A percentile compares a stretch with the other conserved stretches of the same genome.
Conservation (phyloP, 2,888 invertebrate species). For the Noctuana brunneofusca region DNA sequence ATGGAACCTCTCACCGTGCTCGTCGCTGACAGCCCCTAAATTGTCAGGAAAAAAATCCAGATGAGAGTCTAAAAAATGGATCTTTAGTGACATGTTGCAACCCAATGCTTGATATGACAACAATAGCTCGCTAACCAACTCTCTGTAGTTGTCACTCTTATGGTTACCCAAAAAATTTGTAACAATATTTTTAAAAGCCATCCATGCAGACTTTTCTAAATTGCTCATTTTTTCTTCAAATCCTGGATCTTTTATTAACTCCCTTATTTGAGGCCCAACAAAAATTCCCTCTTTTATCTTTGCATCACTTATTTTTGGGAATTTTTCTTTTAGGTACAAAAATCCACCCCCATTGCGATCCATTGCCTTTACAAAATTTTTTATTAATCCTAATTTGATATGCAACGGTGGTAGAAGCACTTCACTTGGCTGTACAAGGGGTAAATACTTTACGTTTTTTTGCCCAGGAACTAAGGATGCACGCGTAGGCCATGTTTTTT, state of each 20-base stretch:
- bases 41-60: background rate
- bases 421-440: constrained; percentile 35
- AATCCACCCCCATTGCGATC: background rate
- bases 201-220: background rate
- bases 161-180: background rate
- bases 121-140: background rate
- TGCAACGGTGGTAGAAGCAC: constrained; percentile 37
- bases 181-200: background rate
- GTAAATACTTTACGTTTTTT: constrained; percentile 33
- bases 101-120: background rate
- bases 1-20: background rate
- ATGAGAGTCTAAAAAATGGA: background rate
- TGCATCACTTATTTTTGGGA: background rate
- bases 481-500: constrained; percentile 33
- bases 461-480: background rate
- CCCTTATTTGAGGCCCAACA: background rate
- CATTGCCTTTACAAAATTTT: background rate
- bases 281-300: constrained; percentile 3
- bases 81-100: background rate
- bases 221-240: background rate
- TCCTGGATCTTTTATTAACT: background rate
- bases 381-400: constrained; percentile 33
- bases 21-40: background rate
- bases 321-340: background rate
- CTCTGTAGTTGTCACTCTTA: background rate